Conservation (phyloP, 2,888 invertebrate species). For the Drosophila helvetica region DNA sequence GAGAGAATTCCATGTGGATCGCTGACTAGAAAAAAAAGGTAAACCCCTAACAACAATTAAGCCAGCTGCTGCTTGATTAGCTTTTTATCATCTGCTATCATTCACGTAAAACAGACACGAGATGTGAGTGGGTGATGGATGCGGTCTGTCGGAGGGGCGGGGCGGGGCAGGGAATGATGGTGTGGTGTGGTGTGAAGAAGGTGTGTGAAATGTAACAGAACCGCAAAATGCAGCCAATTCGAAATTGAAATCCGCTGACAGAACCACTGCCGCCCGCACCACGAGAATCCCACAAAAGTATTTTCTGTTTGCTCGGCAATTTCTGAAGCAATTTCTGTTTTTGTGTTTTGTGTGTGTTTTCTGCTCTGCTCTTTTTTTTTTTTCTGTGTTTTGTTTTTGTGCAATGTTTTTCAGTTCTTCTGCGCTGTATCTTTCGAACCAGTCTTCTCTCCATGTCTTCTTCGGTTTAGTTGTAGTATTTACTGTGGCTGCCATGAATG, state of each 20-base stretch:
- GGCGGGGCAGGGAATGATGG: not conserved
- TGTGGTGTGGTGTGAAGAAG: not conserved
- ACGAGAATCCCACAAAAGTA: conserved; percentile 12
- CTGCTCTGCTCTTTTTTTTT: conserved; percentile 15
- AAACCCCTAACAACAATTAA: conserved; percentile 13
- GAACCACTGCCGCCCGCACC: conserved; percentile 3
- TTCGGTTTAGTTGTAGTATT: conserved; percentile 30
- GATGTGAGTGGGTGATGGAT: not conserved
- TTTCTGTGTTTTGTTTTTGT: conserved; percentile 35
- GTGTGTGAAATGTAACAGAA: conserved; percentile 3
- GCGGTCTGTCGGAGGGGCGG: not conserved
- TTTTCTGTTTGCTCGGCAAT: conserved; percentile 52
- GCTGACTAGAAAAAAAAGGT: conserved; percentile 26
- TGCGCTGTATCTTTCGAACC: conserved; percentile 18
- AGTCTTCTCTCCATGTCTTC: conserved; percentile 7
- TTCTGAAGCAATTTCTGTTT: conserved; percentile 17
- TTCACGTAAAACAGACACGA: conserved; percentile 1
- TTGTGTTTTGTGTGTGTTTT: conserved; percentile 35
- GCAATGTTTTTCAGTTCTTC: conserved; percentile 26
- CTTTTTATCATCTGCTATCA: conserved; percentile 38
- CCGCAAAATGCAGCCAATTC: conserved; percentile 25
- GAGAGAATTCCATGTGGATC: conserved; percentile 24
- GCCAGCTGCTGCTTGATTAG: conserved; percentile 28
- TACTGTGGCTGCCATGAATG: conserved; percentile 14
- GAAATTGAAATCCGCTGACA: conserved; percentile 18